Percentiles rank a stretch among this genome's conserved stretches.
Evolutionary conservation across 2,113 vertebrate species (phyloP).

Genomic region (Ptilorrhoa leucosticta): DNA sequence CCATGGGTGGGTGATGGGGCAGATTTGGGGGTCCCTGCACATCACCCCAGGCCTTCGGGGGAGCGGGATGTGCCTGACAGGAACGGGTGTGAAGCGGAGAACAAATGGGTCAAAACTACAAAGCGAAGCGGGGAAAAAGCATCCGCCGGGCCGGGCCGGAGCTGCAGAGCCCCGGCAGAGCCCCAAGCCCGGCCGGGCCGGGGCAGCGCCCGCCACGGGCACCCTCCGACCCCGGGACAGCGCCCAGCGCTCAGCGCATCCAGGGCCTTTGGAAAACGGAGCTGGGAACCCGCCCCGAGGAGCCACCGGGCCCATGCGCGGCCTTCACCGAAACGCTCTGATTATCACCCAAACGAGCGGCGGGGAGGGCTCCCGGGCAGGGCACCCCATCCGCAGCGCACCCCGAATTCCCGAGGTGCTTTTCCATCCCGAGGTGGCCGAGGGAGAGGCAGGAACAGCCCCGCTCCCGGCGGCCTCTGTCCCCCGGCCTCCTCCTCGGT

Average conservation of each 20-base stretch:
- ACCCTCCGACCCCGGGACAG: background rate
- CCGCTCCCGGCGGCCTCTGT: background rate
- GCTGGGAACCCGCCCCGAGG: background rate
- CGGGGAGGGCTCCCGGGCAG: background rate
- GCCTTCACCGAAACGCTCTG: background rate
- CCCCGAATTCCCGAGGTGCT: background rate
- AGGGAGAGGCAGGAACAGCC: background rate
- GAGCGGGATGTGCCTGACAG: background rate
- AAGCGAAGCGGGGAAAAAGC: rapidly evolving
- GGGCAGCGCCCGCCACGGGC: background rate
- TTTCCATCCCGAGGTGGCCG: background rate
- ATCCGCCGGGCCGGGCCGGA: background rate
- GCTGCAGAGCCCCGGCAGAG: background rate
- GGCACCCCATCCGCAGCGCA: background rate
- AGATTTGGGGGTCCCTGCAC: background rate
- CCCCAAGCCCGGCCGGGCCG: too few species aligned
- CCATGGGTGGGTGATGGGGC: rapidly evolving
- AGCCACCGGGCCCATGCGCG: background rate
- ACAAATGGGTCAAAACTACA: rapidly evolving
- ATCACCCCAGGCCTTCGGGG: background rate
- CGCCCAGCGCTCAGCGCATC: background rate
- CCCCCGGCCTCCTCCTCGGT: background rate
- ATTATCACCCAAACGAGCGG: background rate
- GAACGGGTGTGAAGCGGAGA: background rate
- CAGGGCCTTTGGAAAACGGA: background rate